A percentile compares a stretch with the other conserved stretches of the same genome.
phyloP scores from a whole-genome alignment of 2,113 vertebrate genomes.

The Neomonachus schauinslandi region DNA sequence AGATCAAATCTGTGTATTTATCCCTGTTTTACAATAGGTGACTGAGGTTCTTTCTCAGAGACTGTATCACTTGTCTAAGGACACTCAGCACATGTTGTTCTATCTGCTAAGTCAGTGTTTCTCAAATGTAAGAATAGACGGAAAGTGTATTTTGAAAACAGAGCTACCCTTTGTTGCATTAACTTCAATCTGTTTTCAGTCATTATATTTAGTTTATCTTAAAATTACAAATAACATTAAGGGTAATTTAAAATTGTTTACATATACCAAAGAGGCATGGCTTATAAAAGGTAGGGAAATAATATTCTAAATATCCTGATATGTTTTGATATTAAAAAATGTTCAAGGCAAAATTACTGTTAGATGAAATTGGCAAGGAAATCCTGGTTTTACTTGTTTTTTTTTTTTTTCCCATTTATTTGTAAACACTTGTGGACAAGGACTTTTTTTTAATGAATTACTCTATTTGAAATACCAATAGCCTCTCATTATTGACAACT shows the following conservation, averaged over 20 bases:
- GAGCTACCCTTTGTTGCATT: neutral
- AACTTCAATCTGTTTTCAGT: neutral
- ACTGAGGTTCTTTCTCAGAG: neutral
- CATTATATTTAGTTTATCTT: constrained; percentile 20
- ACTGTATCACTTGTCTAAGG: neutral
- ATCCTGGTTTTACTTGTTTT: neutral
- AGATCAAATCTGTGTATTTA: neutral
- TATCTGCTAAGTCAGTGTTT: neutral
- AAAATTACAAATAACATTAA: constrained; percentile 19
- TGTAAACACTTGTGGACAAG: neutral
- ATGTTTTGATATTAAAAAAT: neutral
- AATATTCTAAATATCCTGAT: neutral
- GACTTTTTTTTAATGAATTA: neutral
- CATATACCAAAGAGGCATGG: neutral
- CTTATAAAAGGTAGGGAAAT: neutral
- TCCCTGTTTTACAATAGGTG: neutral
- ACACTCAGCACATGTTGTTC: neutral
- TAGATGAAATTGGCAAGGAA: neutral
- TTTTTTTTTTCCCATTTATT: neutral
- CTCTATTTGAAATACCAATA: constrained; percentile 1
- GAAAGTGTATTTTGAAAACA: neutral
- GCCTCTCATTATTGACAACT: neutral
- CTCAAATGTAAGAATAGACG: neutral
- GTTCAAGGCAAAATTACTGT: neutral
- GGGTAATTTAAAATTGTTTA: neutral